Conservation (phyloP, 2,113 vertebrate species). For the Genyomyrus donnyi region DNA sequence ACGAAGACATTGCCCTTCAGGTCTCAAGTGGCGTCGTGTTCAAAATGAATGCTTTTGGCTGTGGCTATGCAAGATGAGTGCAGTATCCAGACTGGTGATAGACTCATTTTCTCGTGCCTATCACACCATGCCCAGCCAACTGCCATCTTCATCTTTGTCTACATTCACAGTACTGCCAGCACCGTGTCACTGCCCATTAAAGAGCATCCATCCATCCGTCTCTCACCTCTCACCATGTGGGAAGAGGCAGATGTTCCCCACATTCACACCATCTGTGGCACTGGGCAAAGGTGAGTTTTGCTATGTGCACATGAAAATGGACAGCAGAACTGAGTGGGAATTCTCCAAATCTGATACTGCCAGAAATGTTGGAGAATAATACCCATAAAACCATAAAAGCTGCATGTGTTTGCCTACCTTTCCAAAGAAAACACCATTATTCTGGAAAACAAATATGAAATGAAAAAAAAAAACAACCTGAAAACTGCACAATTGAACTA, state of each 20-base stretch:
- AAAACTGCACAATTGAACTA: not conserved
- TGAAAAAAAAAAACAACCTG: not conserved
- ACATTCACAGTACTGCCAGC: not conserved
- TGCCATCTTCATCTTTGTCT: not conserved
- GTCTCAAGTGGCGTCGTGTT: not conserved
- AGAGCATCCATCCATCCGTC: not conserved
- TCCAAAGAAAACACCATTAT: not conserved
- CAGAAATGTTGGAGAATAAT: not conserved
- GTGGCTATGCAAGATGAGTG: not conserved
- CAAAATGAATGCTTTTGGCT: not conserved
- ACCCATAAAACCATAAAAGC: not conserved
- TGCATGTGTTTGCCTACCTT: not conserved
- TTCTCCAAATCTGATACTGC: not conserved
- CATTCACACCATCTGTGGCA: not conserved
- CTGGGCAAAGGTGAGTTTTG: not conserved
- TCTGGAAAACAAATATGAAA: not conserved
- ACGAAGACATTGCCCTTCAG: not conserved
- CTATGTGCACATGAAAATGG: not conserved
- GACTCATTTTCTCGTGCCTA: not conserved
- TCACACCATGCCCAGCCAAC: not conserved
- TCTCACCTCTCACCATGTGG: not conserved
- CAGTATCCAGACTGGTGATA: not conserved
- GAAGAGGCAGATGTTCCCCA: not conserved
- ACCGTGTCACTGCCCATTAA: not conserved
- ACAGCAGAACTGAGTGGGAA: not conserved